Evolutionary conservation across 2,797 vertebrate genomes (phyloP).

Genomic region (Crypturellus tataupa): DNA sequence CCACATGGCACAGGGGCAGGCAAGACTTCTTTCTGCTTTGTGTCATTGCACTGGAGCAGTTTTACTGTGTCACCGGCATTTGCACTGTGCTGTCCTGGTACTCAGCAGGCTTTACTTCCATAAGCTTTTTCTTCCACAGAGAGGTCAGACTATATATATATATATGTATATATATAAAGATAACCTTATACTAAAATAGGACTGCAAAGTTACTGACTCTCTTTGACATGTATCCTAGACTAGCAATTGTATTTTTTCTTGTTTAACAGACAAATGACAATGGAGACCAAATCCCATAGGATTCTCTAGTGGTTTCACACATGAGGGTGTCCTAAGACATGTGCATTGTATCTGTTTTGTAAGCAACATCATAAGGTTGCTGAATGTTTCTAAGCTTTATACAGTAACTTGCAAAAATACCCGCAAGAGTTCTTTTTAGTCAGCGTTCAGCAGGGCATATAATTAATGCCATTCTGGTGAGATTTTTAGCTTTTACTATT

Average conservation of each 20-base stretch:
- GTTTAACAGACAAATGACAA: neutral
- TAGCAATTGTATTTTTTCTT: neutral
- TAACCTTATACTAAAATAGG: neutral
- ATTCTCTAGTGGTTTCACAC: neutral
- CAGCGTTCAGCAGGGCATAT: neutral
- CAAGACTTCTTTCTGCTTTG: neutral
- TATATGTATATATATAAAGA: neutral
- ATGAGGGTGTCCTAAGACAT: neutral
- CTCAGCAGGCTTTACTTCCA: neutral
- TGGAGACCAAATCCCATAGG: neutral
- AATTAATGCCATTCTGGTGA: neutral
- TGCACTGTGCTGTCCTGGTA: neutral
- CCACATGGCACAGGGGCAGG: neutral
- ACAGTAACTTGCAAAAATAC: neutral
- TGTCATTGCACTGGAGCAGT: neutral
- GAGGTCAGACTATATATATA: neutral
- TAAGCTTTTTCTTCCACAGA: neutral
- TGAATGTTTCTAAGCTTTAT: neutral
- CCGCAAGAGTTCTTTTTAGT: neutral
- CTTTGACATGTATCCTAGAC: neutral
- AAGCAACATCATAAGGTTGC: neutral
- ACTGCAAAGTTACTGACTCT: neutral
- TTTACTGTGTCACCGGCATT: neutral
- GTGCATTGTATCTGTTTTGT: neutral
- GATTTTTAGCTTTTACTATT: neutral